Conservation (phyloP, 2,113 vertebrate species). For the Eudorcas thomsonii region DNA sequence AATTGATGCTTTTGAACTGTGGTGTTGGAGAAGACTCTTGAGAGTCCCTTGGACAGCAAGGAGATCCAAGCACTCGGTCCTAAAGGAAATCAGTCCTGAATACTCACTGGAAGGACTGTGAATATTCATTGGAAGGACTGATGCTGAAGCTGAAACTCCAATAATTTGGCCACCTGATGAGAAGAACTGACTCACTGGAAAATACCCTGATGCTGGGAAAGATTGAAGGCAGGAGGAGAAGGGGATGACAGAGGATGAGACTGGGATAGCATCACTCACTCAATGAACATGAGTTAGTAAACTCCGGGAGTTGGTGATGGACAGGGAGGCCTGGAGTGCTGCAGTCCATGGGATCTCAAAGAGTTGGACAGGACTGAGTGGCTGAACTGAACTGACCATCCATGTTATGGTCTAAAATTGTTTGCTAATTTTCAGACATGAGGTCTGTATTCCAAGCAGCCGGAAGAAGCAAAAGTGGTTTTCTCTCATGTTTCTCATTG, state of each 20-base stretch:
- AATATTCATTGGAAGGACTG: background rate
- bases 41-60: background rate
- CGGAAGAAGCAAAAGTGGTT: background rate
- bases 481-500: background rate
- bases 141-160: background rate
- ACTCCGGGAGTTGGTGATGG: background rate
- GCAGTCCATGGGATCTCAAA: background rate
- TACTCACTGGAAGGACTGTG: too few relatives aligned
- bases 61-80: background rate
- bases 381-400: background rate
- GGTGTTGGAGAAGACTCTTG: background rate
- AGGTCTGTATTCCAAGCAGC: background rate
- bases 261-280: background rate
- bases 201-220: background rate
- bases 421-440: background rate
- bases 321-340: background rate
- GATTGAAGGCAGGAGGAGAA: background rate
- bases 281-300: background rate
- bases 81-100: background rate
- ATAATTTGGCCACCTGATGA: background rate
- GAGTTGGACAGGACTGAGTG: background rate
- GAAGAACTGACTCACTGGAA: background rate
- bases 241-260: background rate
- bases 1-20: background rate
- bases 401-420: background rate